A percentile compares a stretch with the other conserved stretches of the same genome.
These are phyloP conservation scores for Pyrocephalus nanus DNA, from an alignment of 2,797 vertebrate genomes.

Conservation along the genomic window DNA sequence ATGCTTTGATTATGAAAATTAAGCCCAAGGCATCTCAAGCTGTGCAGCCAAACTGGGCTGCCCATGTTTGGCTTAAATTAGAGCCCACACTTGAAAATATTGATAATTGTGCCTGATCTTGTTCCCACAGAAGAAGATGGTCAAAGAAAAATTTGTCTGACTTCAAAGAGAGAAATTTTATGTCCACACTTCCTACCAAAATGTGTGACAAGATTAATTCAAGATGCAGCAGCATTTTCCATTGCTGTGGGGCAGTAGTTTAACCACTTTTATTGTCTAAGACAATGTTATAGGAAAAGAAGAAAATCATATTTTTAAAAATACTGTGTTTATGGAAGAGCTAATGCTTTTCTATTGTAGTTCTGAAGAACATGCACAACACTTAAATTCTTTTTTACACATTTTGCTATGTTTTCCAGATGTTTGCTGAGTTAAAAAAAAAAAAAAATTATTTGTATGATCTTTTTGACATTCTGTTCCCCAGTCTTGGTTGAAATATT, in stretches of 20 bases:
- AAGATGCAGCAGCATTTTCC: not conserved
- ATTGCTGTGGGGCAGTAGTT: not conserved
- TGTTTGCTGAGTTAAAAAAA: not conserved
- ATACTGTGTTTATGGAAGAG: not conserved
- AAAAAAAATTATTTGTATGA: fast-evolving
- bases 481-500: not conserved
- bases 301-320: not conserved
- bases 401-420: not conserved
- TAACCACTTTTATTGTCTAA: not conserved
- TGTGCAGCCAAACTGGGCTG: not conserved
- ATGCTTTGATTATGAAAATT: slow-evolving; percentile 46
- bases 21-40: slow-evolving; percentile 6
- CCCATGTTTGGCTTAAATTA: not conserved
- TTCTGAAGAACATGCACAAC: not conserved
- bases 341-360: not conserved
- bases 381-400: not conserved
- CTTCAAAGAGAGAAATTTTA: not conserved
- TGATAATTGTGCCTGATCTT: not conserved
- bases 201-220: not conserved
- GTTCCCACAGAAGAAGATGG: not conserved
- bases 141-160: not conserved
- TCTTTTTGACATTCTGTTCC: not conserved
- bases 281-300: not conserved
- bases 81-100: not conserved
- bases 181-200: not conserved